Evolutionary conservation across 2,113 vertebrate genomes (phyloP).

Genomic region (Oryzias curvinotus): DNA sequence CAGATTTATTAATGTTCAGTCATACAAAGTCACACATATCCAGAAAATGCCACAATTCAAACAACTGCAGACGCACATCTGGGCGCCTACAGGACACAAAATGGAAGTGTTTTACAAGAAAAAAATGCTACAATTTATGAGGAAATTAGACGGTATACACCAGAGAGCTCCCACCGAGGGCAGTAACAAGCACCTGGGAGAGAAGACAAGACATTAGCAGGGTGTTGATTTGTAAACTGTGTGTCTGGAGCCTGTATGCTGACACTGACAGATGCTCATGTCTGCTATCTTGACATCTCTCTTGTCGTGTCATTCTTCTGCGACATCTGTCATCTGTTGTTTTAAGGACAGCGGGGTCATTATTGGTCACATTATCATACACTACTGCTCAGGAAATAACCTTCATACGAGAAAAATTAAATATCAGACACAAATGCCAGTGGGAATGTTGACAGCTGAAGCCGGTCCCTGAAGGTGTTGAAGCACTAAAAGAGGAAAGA

Average conservation of each 20-base stretch:
- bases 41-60: too few relatives aligned
- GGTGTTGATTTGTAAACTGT: conserved; percentile 43
- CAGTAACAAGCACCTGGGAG: conserved; percentile 17
- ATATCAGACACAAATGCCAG: too few relatives aligned
- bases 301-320: conserved; percentile 31
- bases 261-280: conserved; percentile 57
- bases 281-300: conserved; percentile 57
- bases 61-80: too few relatives aligned
- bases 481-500: too few relatives aligned
- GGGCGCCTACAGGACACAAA: too few relatives aligned
- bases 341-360: conserved; percentile 17
- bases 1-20: too few relatives aligned
- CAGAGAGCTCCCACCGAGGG: conserved; percentile 24
- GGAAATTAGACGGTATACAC: conserved; percentile 21
- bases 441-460: too few relatives aligned
- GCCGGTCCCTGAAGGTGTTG: too few relatives aligned
- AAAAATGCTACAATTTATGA: conserved; percentile 15
- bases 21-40: too few relatives aligned
- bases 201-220: conserved; percentile 22
- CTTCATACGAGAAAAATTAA: too few relatives aligned
- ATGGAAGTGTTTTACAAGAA: neutral
- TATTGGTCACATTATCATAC: neutral
- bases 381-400: too few relatives aligned
- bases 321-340: conserved; percentile 44
- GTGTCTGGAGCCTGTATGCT: conserved; percentile 28